A percentile compares a stretch with the other conserved stretches of the same genome.
Evolutionary conservation across 2,888 invertebrate genomes (phyloP).

Genomic region (Galerucella pusilla): DNA sequence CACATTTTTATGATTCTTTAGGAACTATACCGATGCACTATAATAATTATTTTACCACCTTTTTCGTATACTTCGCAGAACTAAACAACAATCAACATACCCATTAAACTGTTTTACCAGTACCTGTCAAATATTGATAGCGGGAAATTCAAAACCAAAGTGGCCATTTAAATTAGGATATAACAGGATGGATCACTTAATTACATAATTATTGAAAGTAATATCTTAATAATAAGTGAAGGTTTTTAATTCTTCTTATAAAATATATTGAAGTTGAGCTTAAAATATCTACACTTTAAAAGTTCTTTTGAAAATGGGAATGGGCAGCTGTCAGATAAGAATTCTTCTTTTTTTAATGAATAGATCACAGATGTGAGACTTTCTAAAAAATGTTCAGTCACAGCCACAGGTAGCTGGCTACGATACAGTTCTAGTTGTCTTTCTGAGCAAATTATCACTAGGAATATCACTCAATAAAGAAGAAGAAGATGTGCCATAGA

Average conservation of each 20-base stretch:
- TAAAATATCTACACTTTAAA: neutral
- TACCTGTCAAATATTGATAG: constrained; percentile 33
- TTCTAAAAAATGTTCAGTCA: too few relatives aligned
- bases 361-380: neutral
- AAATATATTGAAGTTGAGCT: too few relatives aligned
- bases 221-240: neutral
- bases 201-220: neutral
- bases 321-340: neutral
- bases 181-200: neutral
- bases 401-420: too few relatives aligned
- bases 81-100: constrained; percentile 46
- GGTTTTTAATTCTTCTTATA: neutral
- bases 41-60: constrained; percentile 22
- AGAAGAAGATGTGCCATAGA: too few relatives aligned
- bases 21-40: constrained; percentile 25
- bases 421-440: too few relatives aligned
- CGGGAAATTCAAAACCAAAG: constrained; percentile 37
- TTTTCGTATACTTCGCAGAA: constrained; percentile 33
- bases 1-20: constrained; percentile 33
- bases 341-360: neutral
- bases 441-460: too few relatives aligned
- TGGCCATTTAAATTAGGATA: constrained; percentile 19
- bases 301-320: neutral
- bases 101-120: constrained; percentile 38
- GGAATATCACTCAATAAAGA: too few relatives aligned